Base-by-base conservation (phyloP, 1,140 invertebrate genomes). In the Popillia japonica region DNA sequence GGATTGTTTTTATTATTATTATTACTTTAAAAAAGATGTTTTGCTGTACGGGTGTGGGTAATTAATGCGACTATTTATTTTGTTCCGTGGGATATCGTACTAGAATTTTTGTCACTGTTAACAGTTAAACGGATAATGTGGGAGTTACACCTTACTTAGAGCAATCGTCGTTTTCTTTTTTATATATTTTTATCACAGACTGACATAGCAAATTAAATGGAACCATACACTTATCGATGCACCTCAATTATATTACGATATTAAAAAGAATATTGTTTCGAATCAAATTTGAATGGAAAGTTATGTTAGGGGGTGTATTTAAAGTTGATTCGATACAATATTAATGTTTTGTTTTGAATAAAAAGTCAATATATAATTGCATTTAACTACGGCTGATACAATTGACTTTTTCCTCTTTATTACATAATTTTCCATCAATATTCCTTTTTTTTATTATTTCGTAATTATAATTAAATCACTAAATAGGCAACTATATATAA, bases 111-210 rank as follows among this genome's bases (percentile, higher is more conserved):
- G n/a, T 34, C 4, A 34, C 4, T 34, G 27, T 34, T 2, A 34
- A 34, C 27, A 22, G 6, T 68, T 68, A 23, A 27, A 68, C 22
- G 61, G 61, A 23, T 68, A 34, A 34, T 34, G 27, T 34, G 27
- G n/a, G 27, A 34, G 27, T 11, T 48, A 68, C 61, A 68, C 27
- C 11, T 68, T 68, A 68, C 68, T 77, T 79, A 77, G 79, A 79
- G 80, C 81, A 81, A 82, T 83, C 80, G 75, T 83, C 80, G 48
- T 55, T 55, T 55, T 55, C 17, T 68, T 34, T 68, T 68, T 68
- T 34, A 22, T 76, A 78, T 79, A 74, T 77, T 82, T 80, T 83
- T 85, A 85, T 85, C 84, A 85, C 84, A 85, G 84, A 85, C 83
- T 82, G 83, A 84, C 81, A 84, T 83, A 83, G 84, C 84, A 83